Evolutionary conservation across 1,140 invertebrate genomes (phyloP), one percentile per base, ranked within the genome.

Genomic region (Zaprionus taronus): DNA sequence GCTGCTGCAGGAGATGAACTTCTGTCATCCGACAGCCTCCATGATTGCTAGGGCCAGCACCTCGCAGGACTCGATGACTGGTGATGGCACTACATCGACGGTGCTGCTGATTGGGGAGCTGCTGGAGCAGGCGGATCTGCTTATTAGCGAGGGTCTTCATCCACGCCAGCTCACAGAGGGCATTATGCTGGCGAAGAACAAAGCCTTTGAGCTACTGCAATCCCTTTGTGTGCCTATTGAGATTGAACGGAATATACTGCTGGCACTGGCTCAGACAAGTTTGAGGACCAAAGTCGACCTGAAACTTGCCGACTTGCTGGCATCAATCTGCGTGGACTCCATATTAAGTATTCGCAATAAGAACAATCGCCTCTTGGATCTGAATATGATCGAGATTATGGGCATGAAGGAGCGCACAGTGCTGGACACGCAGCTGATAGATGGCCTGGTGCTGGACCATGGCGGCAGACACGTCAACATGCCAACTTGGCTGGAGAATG

Each of bases 1-100:
- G 49, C 94, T 99, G 0, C 94, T 99, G 1, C 98, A 99, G 93
- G 99, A 99, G 94, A 99, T 99, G 99, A 98, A 99, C 95, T 99
- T 99, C 81, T 98, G 99, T 93, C 98, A 99, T 93, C 99, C 99
- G 1, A 99, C 98, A 14, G 98, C 99, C 0, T 98, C 98, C 1
- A 93, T 99, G 62, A 99, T 99, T 83, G 99, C 99, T 0, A 95
- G 98, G 65, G 98, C 98, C 4, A 98, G 98, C 1, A 99, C 99
- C 5, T 98, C 99, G 17, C 99, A 99, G 93, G 98, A 99, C 94
- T 98, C 99, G 90, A 96, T 98, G 73, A 99, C 98, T 67, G 99
- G 99, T 4, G 99, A 99, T 95, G 99, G n/a, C n/a, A n/a, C n/a
- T n/a, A n/a, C n/a, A n/a, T n/a, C n/a, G n/a, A n/a, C n/a, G n/a